Evolutionary conservation across 2,888 invertebrate species (phyloP).

Genomic region (Drosophila fungiperda): DNA sequence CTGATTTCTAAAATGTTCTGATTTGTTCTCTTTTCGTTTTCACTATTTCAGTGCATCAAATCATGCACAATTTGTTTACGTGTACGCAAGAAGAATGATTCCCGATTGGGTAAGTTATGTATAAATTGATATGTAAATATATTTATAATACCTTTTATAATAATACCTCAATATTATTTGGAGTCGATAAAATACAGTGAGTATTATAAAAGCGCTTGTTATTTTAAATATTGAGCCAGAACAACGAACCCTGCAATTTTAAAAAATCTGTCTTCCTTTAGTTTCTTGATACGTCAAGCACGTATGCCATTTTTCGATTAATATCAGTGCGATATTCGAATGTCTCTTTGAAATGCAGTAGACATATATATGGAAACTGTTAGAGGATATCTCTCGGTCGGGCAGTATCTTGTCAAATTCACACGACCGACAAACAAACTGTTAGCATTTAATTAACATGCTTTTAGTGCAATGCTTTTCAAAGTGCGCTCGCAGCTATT

Average conservation of each 20-base stretch:
- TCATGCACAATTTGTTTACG: conserved; percentile 97
- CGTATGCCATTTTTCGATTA: neutral
- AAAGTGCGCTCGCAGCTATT: conserved; percentile 32
- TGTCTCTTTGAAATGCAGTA: neutral
- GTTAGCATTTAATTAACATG: conserved; percentile 11
- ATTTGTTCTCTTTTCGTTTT: neutral
- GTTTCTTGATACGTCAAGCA: neutral
- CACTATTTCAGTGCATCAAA: conserved; percentile 94
- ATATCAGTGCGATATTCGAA: neutral
- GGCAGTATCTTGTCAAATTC: neutral
- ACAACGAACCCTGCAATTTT: neutral
- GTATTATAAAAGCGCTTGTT: neutral
- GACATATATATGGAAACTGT: neutral
- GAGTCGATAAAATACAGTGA: neutral
- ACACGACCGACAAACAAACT: neutral
- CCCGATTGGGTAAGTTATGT: conserved; percentile 92
- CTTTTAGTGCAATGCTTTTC: conserved; percentile 7
- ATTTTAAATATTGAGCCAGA: neutral
- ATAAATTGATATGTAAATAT: neutral
- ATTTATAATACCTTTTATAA: neutral
- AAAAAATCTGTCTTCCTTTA: neutral
- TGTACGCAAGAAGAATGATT: conserved; percentile 94
- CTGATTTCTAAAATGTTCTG: neutral
- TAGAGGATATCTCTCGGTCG: neutral
- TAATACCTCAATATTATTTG: neutral